Evolutionary conservation across 1,140 invertebrate species (phyloP).

Genomic region (Halictus rubicundus): DNA sequence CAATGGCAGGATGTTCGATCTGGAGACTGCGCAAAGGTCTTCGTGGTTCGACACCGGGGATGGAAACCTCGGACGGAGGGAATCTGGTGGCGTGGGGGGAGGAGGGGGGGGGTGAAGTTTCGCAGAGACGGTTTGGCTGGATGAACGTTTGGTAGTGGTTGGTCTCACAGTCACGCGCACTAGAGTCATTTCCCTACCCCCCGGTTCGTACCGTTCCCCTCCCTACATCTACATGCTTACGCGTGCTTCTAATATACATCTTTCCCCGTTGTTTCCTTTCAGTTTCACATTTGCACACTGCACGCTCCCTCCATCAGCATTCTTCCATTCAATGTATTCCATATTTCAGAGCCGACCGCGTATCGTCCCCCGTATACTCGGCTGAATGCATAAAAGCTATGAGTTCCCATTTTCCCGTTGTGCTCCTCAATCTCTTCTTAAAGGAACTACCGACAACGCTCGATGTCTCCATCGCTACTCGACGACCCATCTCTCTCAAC

Average conservation of each 20-base stretch:
- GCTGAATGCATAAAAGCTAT: background rate
- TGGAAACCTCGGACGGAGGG: slow-evolving; percentile 19
- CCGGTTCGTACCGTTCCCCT: too few relatives aligned
- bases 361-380: slow-evolving; percentile 14
- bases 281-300: background rate
- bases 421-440: background rate
- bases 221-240: background rate
- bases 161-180: slow-evolving; percentile 5
- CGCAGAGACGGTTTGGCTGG: slow-evolving; percentile 36
- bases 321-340: slow-evolving; percentile 10
- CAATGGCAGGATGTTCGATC: slow-evolving; percentile 44
- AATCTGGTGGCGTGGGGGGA: background rate
- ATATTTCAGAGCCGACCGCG: slow-evolving; percentile 12
- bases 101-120: background rate
- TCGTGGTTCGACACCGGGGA: slow-evolving; percentile 21
- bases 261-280: slow-evolving; percentile 25
- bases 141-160: slow-evolving; percentile 30
- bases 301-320: background rate
- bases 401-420: background rate
- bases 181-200: slow-evolving; percentile 23
- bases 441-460: slow-evolving; percentile 3
- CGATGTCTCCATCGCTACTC: background rate
- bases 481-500: background rate
- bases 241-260: slow-evolving; percentile 19
- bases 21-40: slow-evolving; percentile 46